Evolutionary conservation across 2,888 invertebrate species (phyloP).

Genomic region (Ormyrus nitidulus): DNA sequence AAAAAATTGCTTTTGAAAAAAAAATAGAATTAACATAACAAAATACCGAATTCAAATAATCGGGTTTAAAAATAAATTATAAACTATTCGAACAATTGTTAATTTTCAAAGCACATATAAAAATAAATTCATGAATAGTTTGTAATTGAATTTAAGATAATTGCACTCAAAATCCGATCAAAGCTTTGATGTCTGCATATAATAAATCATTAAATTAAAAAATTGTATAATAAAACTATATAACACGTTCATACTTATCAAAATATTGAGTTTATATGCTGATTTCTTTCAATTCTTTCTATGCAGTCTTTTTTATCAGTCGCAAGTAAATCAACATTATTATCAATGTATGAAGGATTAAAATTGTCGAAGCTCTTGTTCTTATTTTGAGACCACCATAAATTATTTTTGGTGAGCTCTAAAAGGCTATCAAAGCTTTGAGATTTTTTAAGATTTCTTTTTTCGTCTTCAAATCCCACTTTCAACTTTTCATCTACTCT

Average conservation of each 20-base stretch:
- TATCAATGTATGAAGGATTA: conserved; percentile 15
- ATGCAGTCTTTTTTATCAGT: conserved; percentile 51
- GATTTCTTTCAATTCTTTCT: conserved; percentile 41
- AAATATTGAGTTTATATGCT: conserved; percentile 43
- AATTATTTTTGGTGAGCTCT: conserved; percentile 9
- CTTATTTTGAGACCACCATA: not conserved
- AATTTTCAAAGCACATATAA: conserved; percentile 33
- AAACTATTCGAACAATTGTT: conserved; percentile 3
- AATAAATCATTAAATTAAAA: conserved; percentile 27
- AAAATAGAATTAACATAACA: conserved; percentile 38
- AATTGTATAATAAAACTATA: conserved; percentile 49
- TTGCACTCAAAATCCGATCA: conserved; percentile 50
- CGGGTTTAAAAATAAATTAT: conserved; percentile 38
- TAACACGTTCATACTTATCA: conserved; percentile 53
- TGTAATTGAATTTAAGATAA: conserved; percentile 28
- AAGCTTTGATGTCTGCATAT: conserved; percentile 34
- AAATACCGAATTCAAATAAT: conserved; percentile 45
- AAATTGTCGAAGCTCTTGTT: conserved; percentile 46
- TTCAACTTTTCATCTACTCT: conserved; percentile 45
- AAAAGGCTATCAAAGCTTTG: conserved; percentile 52
- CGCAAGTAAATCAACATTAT: conserved; percentile 8
- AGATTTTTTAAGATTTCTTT: conserved; percentile 48
- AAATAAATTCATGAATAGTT: conserved; percentile 53
- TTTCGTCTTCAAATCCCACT: conserved; percentile 41
- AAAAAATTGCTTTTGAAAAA: conserved; percentile 46